phyloP scores from a whole-genome alignment of 2,797 vertebrate species.

The Mastacembelus armatus region DNA sequence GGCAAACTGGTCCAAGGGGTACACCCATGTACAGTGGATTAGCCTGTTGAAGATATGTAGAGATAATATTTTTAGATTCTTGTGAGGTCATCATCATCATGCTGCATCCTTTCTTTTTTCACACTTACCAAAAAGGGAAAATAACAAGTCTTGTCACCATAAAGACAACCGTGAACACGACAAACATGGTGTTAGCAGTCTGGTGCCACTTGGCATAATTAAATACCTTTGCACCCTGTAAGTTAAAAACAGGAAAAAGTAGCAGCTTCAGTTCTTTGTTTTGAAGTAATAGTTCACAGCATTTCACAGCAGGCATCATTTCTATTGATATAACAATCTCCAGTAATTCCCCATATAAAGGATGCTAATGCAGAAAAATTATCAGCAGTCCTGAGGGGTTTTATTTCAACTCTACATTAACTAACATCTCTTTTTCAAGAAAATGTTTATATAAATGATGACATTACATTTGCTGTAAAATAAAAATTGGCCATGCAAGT shows the following conservation, averaged over 20 bases:
- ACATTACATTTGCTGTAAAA: too few relatives aligned
- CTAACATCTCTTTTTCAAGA: too few relatives aligned
- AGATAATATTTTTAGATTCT: neutral
- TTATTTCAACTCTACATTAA: too few relatives aligned
- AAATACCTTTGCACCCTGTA: conserved; percentile 91
- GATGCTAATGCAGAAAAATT: too few relatives aligned
- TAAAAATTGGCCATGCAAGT: too few relatives aligned
- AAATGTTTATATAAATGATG: too few relatives aligned
- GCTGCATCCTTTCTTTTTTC: neutral
- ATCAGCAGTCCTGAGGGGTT: too few relatives aligned
- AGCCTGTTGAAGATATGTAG: conserved; percentile 79
- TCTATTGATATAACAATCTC: too few relatives aligned
- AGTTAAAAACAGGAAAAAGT: conserved; percentile 20
- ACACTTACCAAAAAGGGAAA: conserved; percentile 93
- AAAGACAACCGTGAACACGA: conserved; percentile 87
- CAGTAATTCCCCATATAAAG: too few relatives aligned
- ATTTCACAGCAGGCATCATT: neutral
- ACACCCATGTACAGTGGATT: conserved; percentile 88
- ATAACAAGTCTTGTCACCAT: conserved; percentile 89
- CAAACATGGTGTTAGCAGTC: conserved; percentile 87
- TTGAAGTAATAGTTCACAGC: neutral
- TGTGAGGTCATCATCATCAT: neutral
- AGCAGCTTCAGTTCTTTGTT: neutral
- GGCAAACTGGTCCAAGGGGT: conserved; percentile 81
- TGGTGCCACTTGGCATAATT: conserved; percentile 90